Base-by-base conservation (phyloP, 64 coral and sea anemone genomes). In the Montipora foliosa region DNA sequence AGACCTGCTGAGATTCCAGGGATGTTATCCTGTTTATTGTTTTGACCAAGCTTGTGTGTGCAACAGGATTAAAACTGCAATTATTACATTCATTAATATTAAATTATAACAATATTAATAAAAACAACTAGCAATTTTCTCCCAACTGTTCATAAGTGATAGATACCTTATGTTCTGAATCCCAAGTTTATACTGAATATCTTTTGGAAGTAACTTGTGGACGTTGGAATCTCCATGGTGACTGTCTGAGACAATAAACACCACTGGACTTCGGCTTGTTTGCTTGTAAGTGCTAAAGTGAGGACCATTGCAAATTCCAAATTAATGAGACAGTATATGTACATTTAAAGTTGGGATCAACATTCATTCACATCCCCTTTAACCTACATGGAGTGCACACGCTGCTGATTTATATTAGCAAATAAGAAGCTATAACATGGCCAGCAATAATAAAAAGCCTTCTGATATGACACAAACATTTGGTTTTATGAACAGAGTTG, bases 1-100 rank as follows among this genome's bases (percentile, higher is more conserved):
- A 66, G 84, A 99, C 98, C 98, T 96, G 90, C 45, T 99, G 76
- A 16, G 60, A 86, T 85, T 96, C 95, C 11, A 71, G 68, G 15
- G 92, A 91, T 20, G 87, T 76, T 50, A 99, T 94, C 81, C 92
- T 94, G 74, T 94, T 94, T 45, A 96, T 69, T 44, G 95, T 70
- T 76, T 99, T 99, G n/a, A 96, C 95, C 20, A 99, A 87, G 88
- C 92, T 99, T 67, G 98, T 99, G 67, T 92, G 91, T 29, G 98
- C 95, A 53, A 94, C 90, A n/a, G 98, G 98, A 48, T 99, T 99
- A 49, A 96, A 99, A 60, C 98, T 99, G 61, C 73, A 81, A 90
- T 29, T 76, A 76, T 79, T 72, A 88, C 0, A 70, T 4, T 81
- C 11, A 77, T 71, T 71, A 29, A 29, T 29, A 29, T 29, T 29